A percentile compares a stretch with the other conserved stretches of the same genome.
These are phyloP conservation scores for Watsonalla cultraria DNA, from an alignment of 2,888 invertebrate species.

Conservation along the genomic window DNA sequence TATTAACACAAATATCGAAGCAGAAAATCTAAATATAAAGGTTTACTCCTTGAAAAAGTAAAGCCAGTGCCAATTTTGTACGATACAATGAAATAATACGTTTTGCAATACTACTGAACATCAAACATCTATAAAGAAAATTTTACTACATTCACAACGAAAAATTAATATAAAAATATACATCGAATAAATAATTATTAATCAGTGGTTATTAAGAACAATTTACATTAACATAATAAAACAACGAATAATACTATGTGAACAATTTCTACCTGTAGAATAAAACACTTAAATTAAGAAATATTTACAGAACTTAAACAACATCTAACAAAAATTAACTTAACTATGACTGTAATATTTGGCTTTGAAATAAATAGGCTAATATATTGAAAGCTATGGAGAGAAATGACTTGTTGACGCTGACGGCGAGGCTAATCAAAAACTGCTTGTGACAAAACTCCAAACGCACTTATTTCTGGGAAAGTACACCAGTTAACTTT, in stretches of 20 bases:
- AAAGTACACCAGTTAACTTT: background rate
- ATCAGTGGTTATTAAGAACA: conserved; percentile 59
- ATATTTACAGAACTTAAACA: conserved; percentile 72
- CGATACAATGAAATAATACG: conserved; percentile 29
- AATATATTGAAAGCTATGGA: conserved; percentile 74
- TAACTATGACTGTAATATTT: conserved; percentile 78
- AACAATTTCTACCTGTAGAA: conserved; percentile 50
- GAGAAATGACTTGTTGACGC: conserved; percentile 16
- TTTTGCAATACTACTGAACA: conserved; percentile 30
- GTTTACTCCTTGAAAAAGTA: conserved; percentile 25
- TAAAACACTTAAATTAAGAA: conserved; percentile 65
- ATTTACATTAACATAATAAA: conserved; percentile 67
- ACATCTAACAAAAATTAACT: conserved; percentile 64
- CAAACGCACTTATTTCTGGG: too few relatives aligned
- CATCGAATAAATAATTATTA: conserved; percentile 70
- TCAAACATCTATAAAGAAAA: conserved; percentile 45
- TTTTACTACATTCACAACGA: conserved; percentile 52
- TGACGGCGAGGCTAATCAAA: background rate
- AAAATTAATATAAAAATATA: conserved; percentile 60
- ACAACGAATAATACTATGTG: conserved; percentile 73
- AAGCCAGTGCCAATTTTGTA: conserved; percentile 49
- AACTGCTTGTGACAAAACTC: background rate
- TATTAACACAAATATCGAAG: conserved; percentile 21
- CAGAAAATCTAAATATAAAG: conserved; percentile 20
- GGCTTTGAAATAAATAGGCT: conserved; percentile 77